phyloP scores from a whole-genome alignment of 2,888 invertebrate genomes.

The Drosophila barbarae region DNA sequence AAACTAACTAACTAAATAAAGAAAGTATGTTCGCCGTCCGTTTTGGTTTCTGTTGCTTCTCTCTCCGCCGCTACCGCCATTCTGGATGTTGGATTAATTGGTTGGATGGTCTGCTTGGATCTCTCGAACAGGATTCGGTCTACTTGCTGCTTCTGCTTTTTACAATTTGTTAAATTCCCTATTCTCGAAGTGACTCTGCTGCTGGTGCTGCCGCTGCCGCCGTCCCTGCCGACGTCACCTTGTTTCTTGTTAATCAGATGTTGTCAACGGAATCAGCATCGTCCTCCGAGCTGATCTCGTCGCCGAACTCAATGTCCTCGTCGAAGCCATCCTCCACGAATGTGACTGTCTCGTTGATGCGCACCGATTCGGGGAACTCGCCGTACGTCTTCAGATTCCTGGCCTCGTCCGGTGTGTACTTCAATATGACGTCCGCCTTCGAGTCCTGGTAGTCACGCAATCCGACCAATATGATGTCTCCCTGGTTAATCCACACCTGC shows the following conservation, averaged over 20 bases:
- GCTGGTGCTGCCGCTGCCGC: conserved; percentile 34
- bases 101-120: conserved; percentile 9
- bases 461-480: conserved; percentile 98
- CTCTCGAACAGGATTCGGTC: conserved; percentile 16
- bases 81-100: conserved; percentile 16
- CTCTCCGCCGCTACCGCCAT: conserved; percentile 16
- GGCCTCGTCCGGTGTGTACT: conserved; percentile 99
- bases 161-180: conserved; percentile 71
- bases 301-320: conserved; percentile 98
- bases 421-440: conserved; percentile 99
- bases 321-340: conserved; percentile 97
- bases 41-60: conserved; percentile 12
- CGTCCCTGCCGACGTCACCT: conserved; percentile 35
- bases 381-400: conserved; percentile 99
- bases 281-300: conserved; percentile 95
- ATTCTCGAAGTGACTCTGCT: conserved; percentile 56
- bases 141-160: conserved; percentile 48
- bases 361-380: conserved; percentile 98
- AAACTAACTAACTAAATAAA: conserved; percentile 7
- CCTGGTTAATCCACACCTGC: conserved; percentile 98
- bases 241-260: conserved; percentile 80
- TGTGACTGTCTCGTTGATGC: conserved; percentile 97
- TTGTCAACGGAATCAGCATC: conserved; percentile 88
- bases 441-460: conserved; percentile 98
- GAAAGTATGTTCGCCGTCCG: neutral